A percentile compares a stretch with the other conserved stretches of the same genome.
Evolutionary conservation across 2,113 vertebrate species (phyloP).

Genomic region (Silurus asotus): DNA sequence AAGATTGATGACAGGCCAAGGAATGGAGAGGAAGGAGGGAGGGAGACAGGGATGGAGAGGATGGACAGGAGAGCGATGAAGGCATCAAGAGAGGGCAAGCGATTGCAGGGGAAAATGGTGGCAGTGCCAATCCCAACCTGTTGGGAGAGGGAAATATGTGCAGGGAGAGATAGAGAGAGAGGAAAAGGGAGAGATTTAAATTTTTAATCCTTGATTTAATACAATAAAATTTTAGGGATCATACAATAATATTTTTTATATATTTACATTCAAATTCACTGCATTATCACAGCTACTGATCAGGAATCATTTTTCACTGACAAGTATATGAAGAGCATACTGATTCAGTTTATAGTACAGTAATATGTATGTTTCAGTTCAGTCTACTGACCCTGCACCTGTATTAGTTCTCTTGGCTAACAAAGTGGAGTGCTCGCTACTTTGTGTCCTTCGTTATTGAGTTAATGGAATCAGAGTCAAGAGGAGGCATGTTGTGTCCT

Average conservation of each 20-base stretch:
- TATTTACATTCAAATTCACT: background rate
- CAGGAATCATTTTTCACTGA: constrained; percentile 12
- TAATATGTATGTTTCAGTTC: constrained; percentile 28
- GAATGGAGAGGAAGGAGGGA: constrained; percentile 69
- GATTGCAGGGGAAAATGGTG: constrained; percentile 26
- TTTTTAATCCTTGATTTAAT: constrained; percentile 7
- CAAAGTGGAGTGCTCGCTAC: constrained; percentile 70
- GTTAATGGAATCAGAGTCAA: constrained; percentile 79
- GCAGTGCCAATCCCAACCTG: constrained; percentile 33
- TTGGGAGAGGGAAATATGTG: background rate
- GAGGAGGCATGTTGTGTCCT: constrained; percentile 63
- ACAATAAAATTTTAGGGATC: background rate
- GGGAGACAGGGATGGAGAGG: constrained; percentile 54
- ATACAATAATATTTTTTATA: background rate
- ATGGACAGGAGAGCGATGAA: constrained; percentile 56
- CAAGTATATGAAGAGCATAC: constrained; percentile 3
- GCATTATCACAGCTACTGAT: constrained; percentile 1
- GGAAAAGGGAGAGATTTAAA: background rate
- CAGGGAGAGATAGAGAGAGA: background rate
- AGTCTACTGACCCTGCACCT: constrained; percentile 73
- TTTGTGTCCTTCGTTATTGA: constrained; percentile 72
- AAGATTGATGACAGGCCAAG: constrained; percentile 96
- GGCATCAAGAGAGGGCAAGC: constrained; percentile 52
- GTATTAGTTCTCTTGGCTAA: constrained; percentile 72
- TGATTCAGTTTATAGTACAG: constrained; percentile 2